Evolutionary conservation across 1,140 invertebrate genomes (phyloP), one percentile per base, ranked within the genome.

Genomic region (Psilanteris sp.): DNA sequence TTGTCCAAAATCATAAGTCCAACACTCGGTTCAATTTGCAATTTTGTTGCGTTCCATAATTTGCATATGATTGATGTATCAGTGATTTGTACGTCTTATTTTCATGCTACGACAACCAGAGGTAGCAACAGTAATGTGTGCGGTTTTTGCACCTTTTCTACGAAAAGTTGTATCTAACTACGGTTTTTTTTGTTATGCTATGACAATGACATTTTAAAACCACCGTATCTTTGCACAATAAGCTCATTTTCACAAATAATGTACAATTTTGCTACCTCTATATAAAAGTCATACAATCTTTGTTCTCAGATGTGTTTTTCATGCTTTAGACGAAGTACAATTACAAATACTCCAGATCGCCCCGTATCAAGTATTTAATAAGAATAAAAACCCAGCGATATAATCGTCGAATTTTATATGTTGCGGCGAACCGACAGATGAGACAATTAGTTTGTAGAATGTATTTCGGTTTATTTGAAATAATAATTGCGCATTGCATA

Each of bases 41-140:
- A n/a, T n/a, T n/a, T n/a, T n/a, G n/a, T 18, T 39, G 20, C 32
- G 18, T 43, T 54, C 20, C 24, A 55, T 34, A 46, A 55, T 46
- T 16, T 9, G 14, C 44, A 20, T 36, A 32, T 44, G 29, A 66
- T 34, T 10, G n/a, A 36, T 27, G 20, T 44, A 18, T 54, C 37
- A 16, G 7, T 43, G 18, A 13, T 29, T 48, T 34, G 24, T 43
- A 57, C 20, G 18, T 41, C 37, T 68, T 46, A 31, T 13, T n/a
- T n/a, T 9, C 26, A 14, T 68, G 44, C 26, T 64, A 57, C 43
- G 20, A 34, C 26, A 31, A 44, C 43, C 11, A 59, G 36, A 70
- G 44, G 29, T 70, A 52, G 54, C 37, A 52, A 43, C 43, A 68
- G 24, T 43, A 44, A 54, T 55, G 36, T 44, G 10, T 55, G n/a